Conservation (phyloP, 1,140 invertebrate genomes). For the Lithobius niger region DNA sequence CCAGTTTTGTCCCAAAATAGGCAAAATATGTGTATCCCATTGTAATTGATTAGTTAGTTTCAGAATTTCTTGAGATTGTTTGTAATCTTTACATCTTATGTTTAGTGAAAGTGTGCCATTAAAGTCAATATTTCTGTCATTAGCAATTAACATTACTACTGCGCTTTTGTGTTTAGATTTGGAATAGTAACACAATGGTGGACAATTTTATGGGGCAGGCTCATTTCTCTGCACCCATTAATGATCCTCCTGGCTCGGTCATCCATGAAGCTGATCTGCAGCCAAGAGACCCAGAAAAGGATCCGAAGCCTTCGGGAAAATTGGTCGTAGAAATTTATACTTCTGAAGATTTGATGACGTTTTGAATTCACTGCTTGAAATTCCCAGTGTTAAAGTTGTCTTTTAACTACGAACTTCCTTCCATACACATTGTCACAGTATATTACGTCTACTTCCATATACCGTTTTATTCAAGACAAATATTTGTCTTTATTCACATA, state of each 20-base stretch:
- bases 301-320: conserved; percentile 1
- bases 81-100: neutral
- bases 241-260: conserved; percentile 1
- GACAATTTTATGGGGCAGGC: conserved; percentile 33
- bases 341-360: conserved; percentile 1
- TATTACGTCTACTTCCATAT: no score
- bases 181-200: conserved; percentile 33
- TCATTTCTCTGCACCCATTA: conserved; percentile 20
- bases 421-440: no score
- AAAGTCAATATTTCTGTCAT: neutral
- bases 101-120: conserved; percentile 1
- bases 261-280: conserved; percentile 4
- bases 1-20: no score
- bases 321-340: neutral
- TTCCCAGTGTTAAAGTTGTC: no score
- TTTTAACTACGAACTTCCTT: no score
- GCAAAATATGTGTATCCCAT: no score
- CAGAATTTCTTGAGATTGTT: conserved; percentile 5
- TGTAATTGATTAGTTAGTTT: neutral
- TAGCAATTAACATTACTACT: no score
- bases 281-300: neutral
- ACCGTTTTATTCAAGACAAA: no score
- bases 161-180: conserved; percentile 25
- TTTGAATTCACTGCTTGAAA: no score
- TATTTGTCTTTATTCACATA: no score